These are phyloP conservation scores for Pipistrellus kuhlii DNA, from an alignment of 2,797 vertebrate species.

Conservation along the genomic window DNA sequence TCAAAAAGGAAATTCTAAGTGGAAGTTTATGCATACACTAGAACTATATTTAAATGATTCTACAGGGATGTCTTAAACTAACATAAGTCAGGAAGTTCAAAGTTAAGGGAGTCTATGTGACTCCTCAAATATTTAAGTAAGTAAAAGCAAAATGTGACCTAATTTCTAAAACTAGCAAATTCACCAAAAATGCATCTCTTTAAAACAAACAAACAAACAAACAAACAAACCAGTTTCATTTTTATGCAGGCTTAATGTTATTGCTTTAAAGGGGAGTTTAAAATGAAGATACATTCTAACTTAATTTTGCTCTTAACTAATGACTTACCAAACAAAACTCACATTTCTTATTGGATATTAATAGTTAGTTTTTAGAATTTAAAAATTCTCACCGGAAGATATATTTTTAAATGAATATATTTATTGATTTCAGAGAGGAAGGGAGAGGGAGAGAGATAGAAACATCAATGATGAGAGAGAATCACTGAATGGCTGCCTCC, in stretches of 20 bases:
- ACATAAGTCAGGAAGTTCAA: slow-evolving; percentile 68
- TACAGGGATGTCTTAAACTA: slow-evolving; percentile 72
- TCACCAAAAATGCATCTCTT: neutral
- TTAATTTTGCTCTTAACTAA: slow-evolving; percentile 45
- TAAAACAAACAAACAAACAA: neutral
- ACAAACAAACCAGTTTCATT: neutral
- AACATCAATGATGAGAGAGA: too few relatives aligned
- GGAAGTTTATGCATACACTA: slow-evolving; percentile 80
- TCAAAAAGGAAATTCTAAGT: slow-evolving; percentile 86
- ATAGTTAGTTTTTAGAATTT: neutral
- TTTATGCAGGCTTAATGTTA: neutral
- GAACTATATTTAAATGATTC: slow-evolving; percentile 77
- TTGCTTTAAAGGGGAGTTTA: neutral
- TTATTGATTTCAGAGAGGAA: too few relatives aligned
- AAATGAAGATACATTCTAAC: neutral
- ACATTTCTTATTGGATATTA: neutral
- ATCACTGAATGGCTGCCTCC: too few relatives aligned
- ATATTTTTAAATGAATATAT: too few relatives aligned
- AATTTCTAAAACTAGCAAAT: neutral
- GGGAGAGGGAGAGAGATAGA: too few relatives aligned
- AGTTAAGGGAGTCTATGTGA: slow-evolving; percentile 22
- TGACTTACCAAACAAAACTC: neutral
- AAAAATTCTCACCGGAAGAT: neutral
- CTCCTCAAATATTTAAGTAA: neutral
- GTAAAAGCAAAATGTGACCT: slow-evolving; percentile 13